phyloP scores from a whole-genome alignment of 64 coral and sea anemone genomes.

The Exaiptasia diaphana region DNA sequence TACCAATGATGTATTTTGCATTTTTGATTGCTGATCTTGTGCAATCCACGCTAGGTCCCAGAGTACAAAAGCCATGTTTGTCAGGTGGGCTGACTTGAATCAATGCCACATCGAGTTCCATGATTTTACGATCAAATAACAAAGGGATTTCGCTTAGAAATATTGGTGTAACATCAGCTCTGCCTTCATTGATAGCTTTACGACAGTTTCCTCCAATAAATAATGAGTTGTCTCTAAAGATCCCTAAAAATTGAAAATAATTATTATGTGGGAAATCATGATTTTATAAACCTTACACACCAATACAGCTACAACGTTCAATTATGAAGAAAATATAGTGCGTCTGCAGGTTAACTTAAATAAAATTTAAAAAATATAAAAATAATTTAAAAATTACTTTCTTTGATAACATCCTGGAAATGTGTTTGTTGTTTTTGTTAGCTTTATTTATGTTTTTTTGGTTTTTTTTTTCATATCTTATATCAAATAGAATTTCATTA shows the following conservation, averaged over 20 bases:
- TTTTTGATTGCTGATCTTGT: conserved; percentile 92
- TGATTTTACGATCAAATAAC: conserved; percentile 83
- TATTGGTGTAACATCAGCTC: conserved; percentile 88
- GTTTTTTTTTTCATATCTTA: background rate
- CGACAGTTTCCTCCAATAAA: conserved; percentile 91
- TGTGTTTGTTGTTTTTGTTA: too few relatives aligned
- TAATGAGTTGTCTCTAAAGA: conserved; percentile 94
- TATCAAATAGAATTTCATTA: background rate
- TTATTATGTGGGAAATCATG: background rate
- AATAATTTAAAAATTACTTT: too few relatives aligned
- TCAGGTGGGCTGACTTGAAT: conserved; percentile 97
- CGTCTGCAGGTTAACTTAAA: too few relatives aligned
- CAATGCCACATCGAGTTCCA: conserved; percentile 91
- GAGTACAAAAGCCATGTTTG: conserved; percentile 96
- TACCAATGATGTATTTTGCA: conserved; percentile 98
- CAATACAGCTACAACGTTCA: background rate
- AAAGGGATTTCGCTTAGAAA: conserved; percentile 97
- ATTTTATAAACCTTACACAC: too few relatives aligned
- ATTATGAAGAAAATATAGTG: background rate
- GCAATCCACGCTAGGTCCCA: conserved; percentile 96
- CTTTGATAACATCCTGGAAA: too few relatives aligned
- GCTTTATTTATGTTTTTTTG: too few relatives aligned
- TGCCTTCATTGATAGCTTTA: conserved; percentile 85
- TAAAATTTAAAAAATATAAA: too few relatives aligned
- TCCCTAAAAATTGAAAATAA: conserved; percentile 49